These are phyloP conservation scores for Hesperophylax magnus DNA, from an alignment of 1,140 invertebrate genomes.

Conservation along the genomic window DNA sequence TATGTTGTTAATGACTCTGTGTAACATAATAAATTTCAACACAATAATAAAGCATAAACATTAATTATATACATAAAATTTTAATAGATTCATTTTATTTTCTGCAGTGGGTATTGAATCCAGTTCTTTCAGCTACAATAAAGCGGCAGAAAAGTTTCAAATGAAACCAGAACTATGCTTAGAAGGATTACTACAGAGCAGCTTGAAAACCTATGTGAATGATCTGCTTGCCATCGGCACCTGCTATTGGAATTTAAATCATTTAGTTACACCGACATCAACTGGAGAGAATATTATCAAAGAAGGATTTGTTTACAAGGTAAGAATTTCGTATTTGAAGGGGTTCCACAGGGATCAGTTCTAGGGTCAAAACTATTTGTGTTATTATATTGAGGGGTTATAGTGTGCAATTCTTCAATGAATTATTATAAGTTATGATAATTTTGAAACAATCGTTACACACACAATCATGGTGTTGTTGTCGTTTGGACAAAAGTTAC, in stretches of 20 bases:
- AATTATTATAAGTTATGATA: too few relatives aligned
- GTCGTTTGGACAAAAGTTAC: too few relatives aligned
- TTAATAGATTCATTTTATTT: background rate
- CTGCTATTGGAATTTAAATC: constrained; percentile 65
- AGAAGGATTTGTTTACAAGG: constrained; percentile 67
- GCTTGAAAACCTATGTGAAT: constrained; percentile 61
- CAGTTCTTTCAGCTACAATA: constrained; percentile 64
- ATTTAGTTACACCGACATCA: constrained; percentile 63
- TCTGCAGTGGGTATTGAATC: constrained; percentile 67
- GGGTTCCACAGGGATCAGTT: too few relatives aligned
- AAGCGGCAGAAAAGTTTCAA: constrained; percentile 62
- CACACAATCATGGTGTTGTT: too few relatives aligned
- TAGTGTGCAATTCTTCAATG: too few relatives aligned
- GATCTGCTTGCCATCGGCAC: constrained; percentile 64
- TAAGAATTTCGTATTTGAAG: constrained; percentile 44
- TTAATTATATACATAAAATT: background rate
- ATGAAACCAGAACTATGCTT: constrained; percentile 64
- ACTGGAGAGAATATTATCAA: constrained; percentile 63
- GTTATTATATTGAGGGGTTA: too few relatives aligned
- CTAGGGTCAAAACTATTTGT: too few relatives aligned
- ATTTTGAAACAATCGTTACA: too few relatives aligned
- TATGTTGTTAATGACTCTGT: too few relatives aligned
- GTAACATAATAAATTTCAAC: too few relatives aligned
- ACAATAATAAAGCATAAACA: too few relatives aligned
- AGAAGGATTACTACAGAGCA: constrained; percentile 64